Evolutionary conservation across 2,797 vertebrate genomes (phyloP).

Genomic region (Limosa lapponica): DNA sequence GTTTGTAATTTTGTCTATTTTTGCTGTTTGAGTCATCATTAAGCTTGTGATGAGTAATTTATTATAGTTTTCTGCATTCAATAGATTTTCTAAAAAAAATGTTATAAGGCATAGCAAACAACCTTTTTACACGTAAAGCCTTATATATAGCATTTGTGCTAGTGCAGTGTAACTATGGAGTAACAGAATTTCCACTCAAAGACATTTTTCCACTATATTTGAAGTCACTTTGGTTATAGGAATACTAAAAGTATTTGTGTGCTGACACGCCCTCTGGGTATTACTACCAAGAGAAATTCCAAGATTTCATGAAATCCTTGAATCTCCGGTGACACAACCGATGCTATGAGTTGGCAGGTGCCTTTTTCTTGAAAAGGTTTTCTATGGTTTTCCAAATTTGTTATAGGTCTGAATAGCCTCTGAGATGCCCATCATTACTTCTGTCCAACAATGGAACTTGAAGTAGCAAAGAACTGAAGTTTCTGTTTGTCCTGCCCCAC

Average conservation of each 20-base stretch:
- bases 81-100: fast-evolving
- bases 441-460: background rate
- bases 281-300: background rate
- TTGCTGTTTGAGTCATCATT: background rate
- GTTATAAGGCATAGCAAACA: background rate
- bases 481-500: background rate
- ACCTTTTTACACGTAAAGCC: background rate
- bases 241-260: background rate
- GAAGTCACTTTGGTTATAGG: background rate
- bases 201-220: background rate
- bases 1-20: background rate
- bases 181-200: background rate
- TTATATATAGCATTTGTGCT: background rate
- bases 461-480: background rate
- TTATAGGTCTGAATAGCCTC: background rate
- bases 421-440: background rate
- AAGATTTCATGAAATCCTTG: background rate
- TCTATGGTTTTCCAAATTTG: background rate
- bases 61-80: background rate
- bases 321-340: background rate
- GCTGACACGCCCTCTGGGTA: background rate
- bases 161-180: background rate
- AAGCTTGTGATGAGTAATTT: background rate
- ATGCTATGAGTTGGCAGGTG: background rate
- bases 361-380: constrained; percentile 8